Evolutionary conservation across 2,113 vertebrate genomes (phyloP).

Genomic region (Notothenia coriiceps): DNA sequence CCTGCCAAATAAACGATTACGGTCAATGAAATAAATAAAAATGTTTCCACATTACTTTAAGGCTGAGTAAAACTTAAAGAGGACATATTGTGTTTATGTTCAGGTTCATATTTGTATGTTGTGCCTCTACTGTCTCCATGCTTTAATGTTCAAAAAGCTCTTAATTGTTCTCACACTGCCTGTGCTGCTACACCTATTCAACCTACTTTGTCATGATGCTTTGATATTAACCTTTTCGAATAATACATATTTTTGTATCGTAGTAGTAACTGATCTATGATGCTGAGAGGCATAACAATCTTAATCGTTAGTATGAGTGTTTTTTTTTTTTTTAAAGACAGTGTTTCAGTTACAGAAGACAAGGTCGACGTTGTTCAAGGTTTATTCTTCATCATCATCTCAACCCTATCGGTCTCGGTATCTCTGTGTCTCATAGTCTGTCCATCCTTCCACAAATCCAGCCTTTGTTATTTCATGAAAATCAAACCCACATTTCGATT

Average conservation of each 20-base stretch:
- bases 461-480: slow-evolving; percentile 16
- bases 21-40: no score
- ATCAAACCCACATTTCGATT: slow-evolving; percentile 35
- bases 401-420: background rate
- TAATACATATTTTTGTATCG: slow-evolving; percentile 9
- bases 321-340: background rate
- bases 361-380: background rate
- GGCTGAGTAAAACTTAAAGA: no score
- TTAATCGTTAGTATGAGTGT: slow-evolving; percentile 9
- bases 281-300: slow-evolving; percentile 34
- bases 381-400: slow-evolving; percentile 20
- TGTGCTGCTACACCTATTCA: no score
- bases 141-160: no score
- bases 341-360: slow-evolving; percentile 16
- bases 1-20: no score
- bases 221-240: background rate
- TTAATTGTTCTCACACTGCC: no score
- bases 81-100: no score
- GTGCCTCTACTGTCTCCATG: no score
- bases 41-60: no score
- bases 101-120: no score
- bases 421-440: background rate
- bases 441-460: slow-evolving; percentile 41
- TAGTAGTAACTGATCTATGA: slow-evolving; percentile 30
- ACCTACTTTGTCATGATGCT: no score